Base-by-base conservation (phyloP, 2,797 vertebrate genomes). In the Chiroxiphia lanceolata region DNA sequence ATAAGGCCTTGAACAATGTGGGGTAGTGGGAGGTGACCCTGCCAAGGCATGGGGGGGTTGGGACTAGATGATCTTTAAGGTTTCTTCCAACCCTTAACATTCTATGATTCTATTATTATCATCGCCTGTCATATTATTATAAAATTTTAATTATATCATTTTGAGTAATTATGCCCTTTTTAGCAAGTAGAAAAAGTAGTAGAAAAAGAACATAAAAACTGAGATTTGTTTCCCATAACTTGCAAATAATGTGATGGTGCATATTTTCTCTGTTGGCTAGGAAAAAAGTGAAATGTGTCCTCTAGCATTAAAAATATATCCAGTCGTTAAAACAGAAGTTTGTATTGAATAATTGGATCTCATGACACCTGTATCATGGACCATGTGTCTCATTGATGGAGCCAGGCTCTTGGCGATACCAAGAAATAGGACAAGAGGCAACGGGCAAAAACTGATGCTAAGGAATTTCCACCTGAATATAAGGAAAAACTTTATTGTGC, bases 281-380 rank as follows among this genome's bases (percentile, higher is more conserved):
- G 12, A 53, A 47, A 22, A 53, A 77, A 61, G 31, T 21, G 11
- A 70, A 63, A 26, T 34, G 9, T 5, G 5, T 54, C 16, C 8
- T 72, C 11, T 9, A 36, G 16, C 8, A 4, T 54, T 70, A 69
- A 48, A 83, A 25, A 38, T 23, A 27, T 0, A 13, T n/a, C 11
- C 29, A 20, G 20, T 44, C 17, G 14, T 74, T 78, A 40, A 69
- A 87, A 26, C 3, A 31, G 10, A 13, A 26, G 7, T 47, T 85
- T 56, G 10, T 16, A 4, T 17, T 25, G 19, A 19, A 33, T 64
- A 44, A 48, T 27, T 0, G 0, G 8, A 17, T 54, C 22, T 60
- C 27, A 29, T 6, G 8, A 16, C 29, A 16, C 23, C 8, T 13
- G 0, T 53, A 3, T 60, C 4, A 2, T 14, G 20, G 45, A 13